Percentiles rank a stretch among this genome's conserved stretches.
phyloP scores from a whole-genome alignment of 1,140 invertebrate species.

The Drosophila bocki region DNA sequence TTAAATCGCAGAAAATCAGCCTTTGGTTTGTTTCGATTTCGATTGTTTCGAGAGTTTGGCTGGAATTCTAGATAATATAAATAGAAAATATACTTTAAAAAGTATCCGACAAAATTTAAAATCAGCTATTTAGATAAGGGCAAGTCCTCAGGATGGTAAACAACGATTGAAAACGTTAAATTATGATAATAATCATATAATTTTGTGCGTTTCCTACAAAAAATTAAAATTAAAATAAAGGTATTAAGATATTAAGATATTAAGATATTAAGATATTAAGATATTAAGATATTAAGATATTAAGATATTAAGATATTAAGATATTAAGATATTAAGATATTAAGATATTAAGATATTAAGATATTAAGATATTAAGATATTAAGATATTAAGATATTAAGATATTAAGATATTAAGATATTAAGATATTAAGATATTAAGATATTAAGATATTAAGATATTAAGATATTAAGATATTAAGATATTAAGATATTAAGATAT shows the following conservation, averaged over 20 bases:
- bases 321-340: slow-evolving; percentile 1
- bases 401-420: not conserved
- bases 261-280: slow-evolving; percentile 1
- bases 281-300: slow-evolving; percentile 1
- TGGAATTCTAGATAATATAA: slow-evolving; percentile 25
- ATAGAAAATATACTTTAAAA: not conserved
- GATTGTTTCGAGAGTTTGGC: slow-evolving; percentile 55
- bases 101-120: not conserved
- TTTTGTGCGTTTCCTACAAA: too few relatives aligned
- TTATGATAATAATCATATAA: too few relatives aligned
- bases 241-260: slow-evolving; percentile 1
- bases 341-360: slow-evolving; percentile 1
- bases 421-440: too few relatives aligned
- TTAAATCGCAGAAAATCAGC: slow-evolving; percentile 67
- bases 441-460: too few relatives aligned
- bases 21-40: slow-evolving; percentile 58
- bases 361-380: not conserved
- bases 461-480: too few relatives aligned
- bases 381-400: not conserved
- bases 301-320: not conserved
- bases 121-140: not conserved
- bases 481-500: too few relatives aligned
- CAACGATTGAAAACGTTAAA: not conserved
- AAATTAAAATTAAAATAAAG: not conserved
- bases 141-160: not conserved